phyloP scores from a whole-genome alignment of 1,140 invertebrate species.

The Drosophila equinoxialis region DNA sequence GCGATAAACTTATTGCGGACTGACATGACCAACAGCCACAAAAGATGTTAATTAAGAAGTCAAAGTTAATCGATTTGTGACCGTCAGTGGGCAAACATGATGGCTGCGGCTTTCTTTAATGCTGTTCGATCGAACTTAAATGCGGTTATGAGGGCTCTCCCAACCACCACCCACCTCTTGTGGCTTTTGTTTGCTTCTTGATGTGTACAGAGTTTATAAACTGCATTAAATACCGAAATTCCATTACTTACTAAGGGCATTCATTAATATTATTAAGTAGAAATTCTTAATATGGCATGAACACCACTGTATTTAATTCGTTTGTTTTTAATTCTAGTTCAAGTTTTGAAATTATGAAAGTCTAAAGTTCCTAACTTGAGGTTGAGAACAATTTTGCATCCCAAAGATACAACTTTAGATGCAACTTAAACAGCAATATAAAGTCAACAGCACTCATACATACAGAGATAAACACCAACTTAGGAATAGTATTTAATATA shows the following conservation, averaged over 20 bases:
- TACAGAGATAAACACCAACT: slow-evolving; percentile 14
- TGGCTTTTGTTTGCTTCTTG: slow-evolving; percentile 35
- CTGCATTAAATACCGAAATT: not conserved
- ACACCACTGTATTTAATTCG: not conserved
- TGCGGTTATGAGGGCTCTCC: slow-evolving; percentile 32
- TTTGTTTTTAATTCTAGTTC: not conserved
- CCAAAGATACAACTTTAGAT: not conserved
- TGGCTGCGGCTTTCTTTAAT: slow-evolving; percentile 50
- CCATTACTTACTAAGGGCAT: not conserved
- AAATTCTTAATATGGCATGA: not conserved
- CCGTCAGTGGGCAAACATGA: slow-evolving; percentile 23
- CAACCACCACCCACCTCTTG: slow-evolving; percentile 9
- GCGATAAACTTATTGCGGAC: slow-evolving; percentile 52
- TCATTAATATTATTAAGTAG: not conserved
- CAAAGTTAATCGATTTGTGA: slow-evolving; percentile 77
- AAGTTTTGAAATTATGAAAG: not conserved
- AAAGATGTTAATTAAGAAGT: slow-evolving; percentile 76
- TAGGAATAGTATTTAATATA: not conserved
- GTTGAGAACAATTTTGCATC: not conserved
- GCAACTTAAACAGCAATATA: slow-evolving; percentile 6
- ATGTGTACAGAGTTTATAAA: slow-evolving; percentile 15
- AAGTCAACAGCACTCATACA: not conserved
- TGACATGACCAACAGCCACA: slow-evolving; percentile 43
- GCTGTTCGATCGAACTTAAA: slow-evolving; percentile 39
- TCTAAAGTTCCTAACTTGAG: not conserved